Evolutionary conservation across 2,888 invertebrate species (phyloP).

Genomic region (Halictus ligatus): DNA sequence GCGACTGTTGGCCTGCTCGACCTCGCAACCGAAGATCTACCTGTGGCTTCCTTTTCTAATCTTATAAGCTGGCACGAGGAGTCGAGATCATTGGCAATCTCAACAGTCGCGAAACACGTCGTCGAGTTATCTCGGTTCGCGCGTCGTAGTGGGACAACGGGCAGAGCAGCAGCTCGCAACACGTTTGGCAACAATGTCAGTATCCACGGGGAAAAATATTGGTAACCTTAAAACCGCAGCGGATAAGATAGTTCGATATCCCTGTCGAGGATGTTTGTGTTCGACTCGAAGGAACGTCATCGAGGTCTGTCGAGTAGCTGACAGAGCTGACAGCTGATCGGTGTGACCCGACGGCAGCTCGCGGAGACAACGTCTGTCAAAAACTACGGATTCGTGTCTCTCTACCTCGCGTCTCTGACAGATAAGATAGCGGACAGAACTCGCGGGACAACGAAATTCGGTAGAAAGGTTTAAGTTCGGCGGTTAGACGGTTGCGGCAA

Average conservation of each 20-base stretch:
- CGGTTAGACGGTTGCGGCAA: conserved; percentile 43
- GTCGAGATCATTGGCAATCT: conserved; percentile 43
- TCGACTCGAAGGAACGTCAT: conserved; percentile 17
- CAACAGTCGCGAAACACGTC: conserved; percentile 12
- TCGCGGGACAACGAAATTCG: conserved; percentile 30
- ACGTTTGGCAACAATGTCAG: conserved; percentile 16
- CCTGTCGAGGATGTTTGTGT: neutral
- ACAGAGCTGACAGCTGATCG: conserved; percentile 64
- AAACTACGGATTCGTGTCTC: conserved; percentile 37
- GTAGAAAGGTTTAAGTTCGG: conserved; percentile 51
- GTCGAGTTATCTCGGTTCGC: conserved; percentile 11
- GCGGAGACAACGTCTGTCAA: conserved; percentile 51
- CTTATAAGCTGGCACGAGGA: conserved; percentile 27
- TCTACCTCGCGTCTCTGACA: neutral
- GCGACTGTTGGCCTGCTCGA: conserved; percentile 54
- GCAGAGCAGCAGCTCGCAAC: neutral
- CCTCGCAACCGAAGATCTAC: conserved; percentile 52
- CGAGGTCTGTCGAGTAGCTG: conserved; percentile 30
- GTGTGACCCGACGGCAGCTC: conserved; percentile 33
- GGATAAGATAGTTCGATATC: neutral
- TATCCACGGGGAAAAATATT: conserved; percentile 11
- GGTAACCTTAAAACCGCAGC: neutral
- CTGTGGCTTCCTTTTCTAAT: conserved; percentile 57
- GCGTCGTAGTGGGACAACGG: conserved; percentile 8
- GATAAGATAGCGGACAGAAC: conserved; percentile 52